Percentiles rank a stretch among this genome's conserved stretches.
These are phyloP conservation scores for Nematolebias whitei DNA, from an alignment of 2,113 vertebrate genomes.

Conservation along the genomic window DNA sequence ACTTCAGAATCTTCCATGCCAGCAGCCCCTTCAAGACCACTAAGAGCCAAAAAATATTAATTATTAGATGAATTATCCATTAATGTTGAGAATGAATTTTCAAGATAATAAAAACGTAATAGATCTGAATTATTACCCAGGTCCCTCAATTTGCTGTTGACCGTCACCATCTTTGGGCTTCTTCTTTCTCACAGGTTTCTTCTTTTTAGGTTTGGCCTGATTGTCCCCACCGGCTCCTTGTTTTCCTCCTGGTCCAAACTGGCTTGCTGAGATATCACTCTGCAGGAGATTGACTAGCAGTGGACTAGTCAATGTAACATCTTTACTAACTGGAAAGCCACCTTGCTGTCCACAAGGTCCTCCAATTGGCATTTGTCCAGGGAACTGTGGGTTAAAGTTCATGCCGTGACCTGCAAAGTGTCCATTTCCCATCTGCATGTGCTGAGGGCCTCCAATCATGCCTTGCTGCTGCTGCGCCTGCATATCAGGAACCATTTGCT, in stretches of 20 bases:
- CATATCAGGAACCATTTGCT: constrained; percentile 93
- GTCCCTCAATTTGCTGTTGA: constrained; percentile 87
- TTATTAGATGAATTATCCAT: constrained; percentile 2
- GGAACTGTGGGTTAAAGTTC: constrained; percentile 86
- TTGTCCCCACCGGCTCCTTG: constrained; percentile 83
- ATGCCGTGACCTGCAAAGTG: constrained; percentile 93
- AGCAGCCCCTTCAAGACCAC: constrained; percentile 83
- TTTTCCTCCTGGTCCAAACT: constrained; percentile 96
- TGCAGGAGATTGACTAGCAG: constrained; percentile 96
- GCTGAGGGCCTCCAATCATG: constrained; percentile 88
- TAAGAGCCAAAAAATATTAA: constrained; percentile 43
- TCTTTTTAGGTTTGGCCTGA: constrained; percentile 95
- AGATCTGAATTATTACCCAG: constrained; percentile 82
- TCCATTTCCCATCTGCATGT: constrained; percentile 94
- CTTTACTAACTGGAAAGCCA: constrained; percentile 93
- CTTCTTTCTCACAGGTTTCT: constrained; percentile 97
- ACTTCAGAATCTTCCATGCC: constrained; percentile 90
- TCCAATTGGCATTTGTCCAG: constrained; percentile 87
- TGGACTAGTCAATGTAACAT: constrained; percentile 95
- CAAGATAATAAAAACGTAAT: neutral
- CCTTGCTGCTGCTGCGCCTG: constrained; percentile 88
- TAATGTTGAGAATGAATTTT: neutral
- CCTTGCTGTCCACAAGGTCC: constrained; percentile 87
- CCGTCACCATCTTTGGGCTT: constrained; percentile 85
- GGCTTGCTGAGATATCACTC: constrained; percentile 96